These are phyloP conservation scores for Mythimna ferrago DNA, from an alignment of 2,888 invertebrate species.

Conservation along the genomic window DNA sequence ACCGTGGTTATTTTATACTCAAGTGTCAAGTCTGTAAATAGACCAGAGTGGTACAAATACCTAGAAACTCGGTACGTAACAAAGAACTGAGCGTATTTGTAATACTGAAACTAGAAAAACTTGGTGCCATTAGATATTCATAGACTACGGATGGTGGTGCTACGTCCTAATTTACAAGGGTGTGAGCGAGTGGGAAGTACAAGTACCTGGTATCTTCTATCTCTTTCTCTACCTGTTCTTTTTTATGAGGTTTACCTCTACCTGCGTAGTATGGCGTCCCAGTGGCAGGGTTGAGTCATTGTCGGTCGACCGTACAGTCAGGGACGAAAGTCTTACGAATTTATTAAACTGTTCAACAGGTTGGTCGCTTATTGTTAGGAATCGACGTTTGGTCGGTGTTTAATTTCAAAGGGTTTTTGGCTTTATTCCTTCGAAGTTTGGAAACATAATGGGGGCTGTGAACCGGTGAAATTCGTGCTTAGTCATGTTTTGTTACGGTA, in stretches of 20 bases:
- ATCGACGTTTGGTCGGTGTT: constrained; percentile 59
- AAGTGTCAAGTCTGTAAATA: constrained; percentile 6
- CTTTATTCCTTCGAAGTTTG: constrained; percentile 44
- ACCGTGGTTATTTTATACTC: neutral
- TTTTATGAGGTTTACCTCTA: constrained; percentile 70
- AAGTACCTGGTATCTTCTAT: constrained; percentile 34
- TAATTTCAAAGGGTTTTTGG: constrained; percentile 58
- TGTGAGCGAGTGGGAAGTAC: constrained; percentile 50
- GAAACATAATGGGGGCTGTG: constrained; percentile 33
- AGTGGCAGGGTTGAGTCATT: constrained; percentile 70
- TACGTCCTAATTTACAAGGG: constrained; percentile 64
- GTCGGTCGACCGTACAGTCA: constrained; percentile 61
- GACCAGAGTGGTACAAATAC: constrained; percentile 17
- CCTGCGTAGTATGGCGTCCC: constrained; percentile 70
- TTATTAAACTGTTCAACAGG: constrained; percentile 70
- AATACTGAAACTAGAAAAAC: constrained; percentile 56
- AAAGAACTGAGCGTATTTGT: constrained; percentile 10
- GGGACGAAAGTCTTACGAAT: constrained; percentile 65
- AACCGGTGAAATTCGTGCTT: constrained; percentile 30
- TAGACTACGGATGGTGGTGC: constrained; percentile 53
- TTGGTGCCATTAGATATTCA: constrained; percentile 59
- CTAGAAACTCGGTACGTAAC: neutral
- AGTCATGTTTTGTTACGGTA: constrained; percentile 44
- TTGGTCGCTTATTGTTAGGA: constrained; percentile 60
- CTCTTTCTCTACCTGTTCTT: constrained; percentile 74